Base-by-base conservation (phyloP, 2,113 vertebrate species). In the Callipepla californica region DNA sequence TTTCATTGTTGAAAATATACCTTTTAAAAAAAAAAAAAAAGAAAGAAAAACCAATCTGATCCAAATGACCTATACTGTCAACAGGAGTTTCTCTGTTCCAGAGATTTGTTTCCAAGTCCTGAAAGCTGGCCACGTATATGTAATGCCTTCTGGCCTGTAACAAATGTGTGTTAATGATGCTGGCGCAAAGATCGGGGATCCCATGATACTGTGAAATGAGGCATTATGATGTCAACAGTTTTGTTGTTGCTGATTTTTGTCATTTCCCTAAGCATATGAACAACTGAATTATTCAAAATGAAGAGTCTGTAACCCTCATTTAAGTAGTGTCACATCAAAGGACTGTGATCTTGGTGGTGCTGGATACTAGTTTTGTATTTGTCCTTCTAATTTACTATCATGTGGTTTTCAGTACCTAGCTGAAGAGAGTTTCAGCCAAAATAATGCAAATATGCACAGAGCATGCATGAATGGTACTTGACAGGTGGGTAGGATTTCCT, bases 151-250 rank as follows among this genome's bases (percentile, higher is more conserved):
- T 74, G 55, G 58, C 0, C 0, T 79, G 16, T 59, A 58, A 82
- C 48, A 63, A 50, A 67, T 67, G 5, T 63, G 14, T 86, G 13
- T 65, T 89, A 67, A 59, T 78, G 34, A 79, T 70, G n/a, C 26
- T 57, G 11, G 5, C 77, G 44, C 66, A 74, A 85, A 96, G 53
- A 83, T 53, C 42, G 34, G 66, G 48, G 21, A 45, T 69, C 59
- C 34, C n/a, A 32, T 73, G 63, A 62, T 87, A 48, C 34, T 89
- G 61, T 67, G 68, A 20, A 87, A 75, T 16, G 51, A 87, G 82
- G 28, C 74, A 30, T 18, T 87, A 66, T 6, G 0, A 11, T 55
- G 13, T 75, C 40, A 79, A 51, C 11, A 32, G 1, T 44, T 13
- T 65, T 81, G 90, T 87, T 90, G 16, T 25, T 80, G 13, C 67